Evolutionary conservation across 2,113 vertebrate species (phyloP).

Genomic region (Halichoeres trimaculatus): DNA sequence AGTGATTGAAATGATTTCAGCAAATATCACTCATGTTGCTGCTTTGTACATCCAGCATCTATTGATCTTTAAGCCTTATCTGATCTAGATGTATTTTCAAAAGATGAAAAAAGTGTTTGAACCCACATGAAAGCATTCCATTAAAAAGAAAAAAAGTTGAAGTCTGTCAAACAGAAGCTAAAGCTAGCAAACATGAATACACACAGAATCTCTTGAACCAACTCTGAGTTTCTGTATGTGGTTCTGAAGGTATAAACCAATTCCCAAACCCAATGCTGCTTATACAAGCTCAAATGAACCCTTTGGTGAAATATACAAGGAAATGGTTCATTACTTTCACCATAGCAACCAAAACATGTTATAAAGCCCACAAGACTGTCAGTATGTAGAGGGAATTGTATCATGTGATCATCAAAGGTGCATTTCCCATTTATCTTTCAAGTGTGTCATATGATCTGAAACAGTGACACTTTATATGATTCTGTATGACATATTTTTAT

Average conservation of each 20-base stretch:
- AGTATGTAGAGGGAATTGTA: background rate
- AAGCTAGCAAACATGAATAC: too few species aligned
- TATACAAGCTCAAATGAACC: slow-evolving; percentile 30
- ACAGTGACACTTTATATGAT: background rate
- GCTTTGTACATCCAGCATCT: too few species aligned
- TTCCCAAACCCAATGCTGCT: background rate
- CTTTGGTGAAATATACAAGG: background rate
- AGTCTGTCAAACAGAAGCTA: too few species aligned
- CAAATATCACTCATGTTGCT: too few species aligned
- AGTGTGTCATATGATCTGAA: background rate
- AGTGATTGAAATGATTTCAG: too few species aligned
- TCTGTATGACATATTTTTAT: background rate
- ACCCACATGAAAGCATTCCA: background rate
- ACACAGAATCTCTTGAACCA: background rate
- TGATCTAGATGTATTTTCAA: too few species aligned
- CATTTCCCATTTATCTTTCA: background rate
- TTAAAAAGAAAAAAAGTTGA: too few species aligned
- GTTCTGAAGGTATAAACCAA: too few species aligned
- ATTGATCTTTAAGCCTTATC: too few species aligned
- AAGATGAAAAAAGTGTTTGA: too few species aligned
- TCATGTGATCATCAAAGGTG: background rate
- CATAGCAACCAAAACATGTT: background rate
- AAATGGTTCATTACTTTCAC: slow-evolving; percentile 25
- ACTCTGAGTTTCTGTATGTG: too few species aligned
- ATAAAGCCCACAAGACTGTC: background rate